Evolutionary conservation across 2,888 invertebrate genomes (phyloP), one percentile per base, ranked within the genome.

Genomic region (Spodoptera exigua): DNA sequence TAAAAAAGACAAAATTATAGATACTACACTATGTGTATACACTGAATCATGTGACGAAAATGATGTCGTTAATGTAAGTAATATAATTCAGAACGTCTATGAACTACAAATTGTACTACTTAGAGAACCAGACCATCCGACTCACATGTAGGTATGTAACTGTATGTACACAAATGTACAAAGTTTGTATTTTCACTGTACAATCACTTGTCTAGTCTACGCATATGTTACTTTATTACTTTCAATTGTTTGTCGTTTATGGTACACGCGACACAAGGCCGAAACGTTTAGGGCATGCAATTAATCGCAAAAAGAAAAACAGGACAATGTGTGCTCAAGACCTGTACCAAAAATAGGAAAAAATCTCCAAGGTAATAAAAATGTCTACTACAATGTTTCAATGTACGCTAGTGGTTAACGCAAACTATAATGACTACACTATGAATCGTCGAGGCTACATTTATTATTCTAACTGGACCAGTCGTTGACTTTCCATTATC

Each of bases 201-300:
- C 76, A 81, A 86, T 82, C 81, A 81, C 74, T 78, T 78, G 80
- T 81, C 76, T 81, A 76, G 78, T 81, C 76, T 68, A 76, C 75
- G 71, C 79, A 82, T 82, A 83, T 76, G 83, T 86, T 76, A 85
- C 79, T 85, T 88, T 88, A 89, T 89, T 88, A 88, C 87, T 85
- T 85, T 84, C 89, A 91, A 91, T 91, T 91, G 89, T 90, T 84
- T 83, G 80, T 85, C 87, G 78, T 88, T 85, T 89, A 87, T 84
- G 87, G 88, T 61, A 79, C 58, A 74, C 74, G 76, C 71, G 66
- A 68, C 68, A 70, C 90, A 89, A 91, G 90, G 92, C 80, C 83
- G 60, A 81, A 88, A 86, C 86, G 76, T 84, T 90, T 88, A 89
- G 86, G 83, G 81, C 76, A 74, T 86, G 84, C 87, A 86, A 84